phyloP scores from a whole-genome alignment of 2,888 invertebrate genomes.

The Hoplodrina blanda region DNA sequence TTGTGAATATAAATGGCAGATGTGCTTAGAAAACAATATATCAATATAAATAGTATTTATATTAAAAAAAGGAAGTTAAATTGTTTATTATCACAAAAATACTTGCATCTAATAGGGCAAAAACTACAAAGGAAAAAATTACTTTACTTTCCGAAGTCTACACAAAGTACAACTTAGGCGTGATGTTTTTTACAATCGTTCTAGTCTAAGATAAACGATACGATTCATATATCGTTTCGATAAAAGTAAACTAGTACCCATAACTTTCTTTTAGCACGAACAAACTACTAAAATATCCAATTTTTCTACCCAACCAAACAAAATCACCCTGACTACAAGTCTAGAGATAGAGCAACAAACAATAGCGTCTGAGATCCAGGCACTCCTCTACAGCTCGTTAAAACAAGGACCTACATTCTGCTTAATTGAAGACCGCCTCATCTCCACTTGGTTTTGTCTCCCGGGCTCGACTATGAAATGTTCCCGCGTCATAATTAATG shows the following conservation, averaged over 20 bases:
- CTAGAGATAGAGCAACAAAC: conserved; percentile 41
- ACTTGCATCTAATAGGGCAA: too few species aligned
- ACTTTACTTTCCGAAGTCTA: too few species aligned
- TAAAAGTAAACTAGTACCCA: not conserved
- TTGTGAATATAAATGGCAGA: not conserved
- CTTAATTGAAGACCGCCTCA: conserved; percentile 64
- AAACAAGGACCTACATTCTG: conserved; percentile 54
- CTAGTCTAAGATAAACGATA: not conserved
- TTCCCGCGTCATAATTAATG: conserved; percentile 54
- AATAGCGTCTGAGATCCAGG: conserved; percentile 45
- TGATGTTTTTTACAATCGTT: not conserved
- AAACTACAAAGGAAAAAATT: too few species aligned
- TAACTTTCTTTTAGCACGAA: not conserved
- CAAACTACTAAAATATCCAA: not conserved
- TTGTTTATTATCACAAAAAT: too few species aligned
- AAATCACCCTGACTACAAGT: conserved; percentile 18
- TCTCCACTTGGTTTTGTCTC: conserved; percentile 54
- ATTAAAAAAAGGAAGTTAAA: too few species aligned
- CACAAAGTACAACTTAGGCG: too few species aligned
- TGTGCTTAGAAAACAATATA: not conserved
- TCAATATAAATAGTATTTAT: too few species aligned
- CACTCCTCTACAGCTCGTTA: conserved; percentile 58
- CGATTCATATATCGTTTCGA: not conserved
- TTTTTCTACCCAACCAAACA: not conserved
- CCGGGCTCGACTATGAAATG: conserved; percentile 30